phyloP scores from a whole-genome alignment of 2,888 invertebrate species.

The Hydriomena furcata region DNA sequence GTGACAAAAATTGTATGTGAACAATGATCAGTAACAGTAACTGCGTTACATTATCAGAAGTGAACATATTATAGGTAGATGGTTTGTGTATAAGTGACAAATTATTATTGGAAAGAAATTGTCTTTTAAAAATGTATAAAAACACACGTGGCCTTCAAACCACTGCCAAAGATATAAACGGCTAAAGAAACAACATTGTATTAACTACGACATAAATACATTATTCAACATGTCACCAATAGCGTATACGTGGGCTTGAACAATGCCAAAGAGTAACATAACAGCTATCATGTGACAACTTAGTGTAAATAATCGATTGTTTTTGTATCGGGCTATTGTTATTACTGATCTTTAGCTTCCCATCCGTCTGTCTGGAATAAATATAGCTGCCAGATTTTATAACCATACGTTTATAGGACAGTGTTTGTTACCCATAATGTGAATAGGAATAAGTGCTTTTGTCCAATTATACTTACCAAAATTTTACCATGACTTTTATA shows the following conservation, averaged over 20 bases:
- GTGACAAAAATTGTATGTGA: background rate
- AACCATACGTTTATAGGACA: constrained; percentile 10
- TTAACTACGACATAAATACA: background rate
- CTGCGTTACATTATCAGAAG: constrained; percentile 1
- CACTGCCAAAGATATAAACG: constrained; percentile 4
- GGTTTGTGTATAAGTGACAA: background rate
- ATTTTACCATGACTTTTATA: constrained; percentile 69
- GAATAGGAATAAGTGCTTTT: constrained; percentile 26
- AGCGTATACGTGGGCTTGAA: constrained; percentile 1
- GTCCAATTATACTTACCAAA: constrained; percentile 52
- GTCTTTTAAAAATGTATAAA: constrained; percentile 8
- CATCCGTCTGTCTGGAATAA: background rate
- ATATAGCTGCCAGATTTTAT: constrained; percentile 8
- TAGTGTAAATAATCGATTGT: constrained; percentile 5
- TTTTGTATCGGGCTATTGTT: background rate
- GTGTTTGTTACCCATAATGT: constrained; percentile 16
- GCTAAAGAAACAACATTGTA: background rate
- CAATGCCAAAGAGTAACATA: constrained; percentile 16
- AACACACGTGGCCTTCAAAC: constrained; percentile 10
- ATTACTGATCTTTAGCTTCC: constrained; percentile 9
- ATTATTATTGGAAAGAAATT: background rate
- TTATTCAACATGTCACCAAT: background rate
- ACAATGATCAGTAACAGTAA: background rate
- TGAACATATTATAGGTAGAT: constrained; percentile 3
- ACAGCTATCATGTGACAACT: constrained; percentile 2